Percentiles rank a stretch among this genome's conserved stretches.
Conservation (phyloP, 2,113 vertebrate species). For the Eubucco bourcierii region DNA sequence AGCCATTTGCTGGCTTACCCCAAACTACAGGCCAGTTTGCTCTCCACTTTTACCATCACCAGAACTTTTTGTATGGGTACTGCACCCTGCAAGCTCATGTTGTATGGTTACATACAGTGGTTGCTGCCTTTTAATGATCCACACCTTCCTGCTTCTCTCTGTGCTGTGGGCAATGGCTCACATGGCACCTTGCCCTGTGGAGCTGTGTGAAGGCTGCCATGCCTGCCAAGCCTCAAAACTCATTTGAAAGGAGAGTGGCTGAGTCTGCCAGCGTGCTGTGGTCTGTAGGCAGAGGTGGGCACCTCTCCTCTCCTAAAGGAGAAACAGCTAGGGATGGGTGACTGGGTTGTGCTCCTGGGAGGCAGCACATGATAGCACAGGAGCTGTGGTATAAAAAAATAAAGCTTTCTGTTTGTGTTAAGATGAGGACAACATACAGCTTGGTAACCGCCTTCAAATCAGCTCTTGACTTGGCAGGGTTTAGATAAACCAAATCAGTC, state of each 20-base stretch:
- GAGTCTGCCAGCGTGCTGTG: neutral
- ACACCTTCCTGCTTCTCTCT: neutral
- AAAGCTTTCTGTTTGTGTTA: neutral
- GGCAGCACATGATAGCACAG: neutral
- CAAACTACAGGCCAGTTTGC: neutral
- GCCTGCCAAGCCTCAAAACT: neutral
- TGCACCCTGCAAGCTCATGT: neutral
- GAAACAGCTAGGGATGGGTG: neutral
- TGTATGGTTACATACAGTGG: rapidly evolving
- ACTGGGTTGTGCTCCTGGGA: neutral
- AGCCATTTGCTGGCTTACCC: neutral
- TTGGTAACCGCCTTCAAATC: slow-evolving; percentile 39
- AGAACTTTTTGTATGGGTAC: neutral
- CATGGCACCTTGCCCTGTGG: neutral
- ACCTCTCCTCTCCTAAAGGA: neutral
- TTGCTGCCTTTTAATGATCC: neutral
- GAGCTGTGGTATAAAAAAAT: neutral
- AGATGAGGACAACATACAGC: slow-evolving; percentile 23
- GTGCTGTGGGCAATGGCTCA: neutral
- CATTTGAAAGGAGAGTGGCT: neutral
- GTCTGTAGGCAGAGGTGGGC: neutral
- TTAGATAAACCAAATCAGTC: slow-evolving; percentile 40
- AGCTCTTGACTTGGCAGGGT: slow-evolving; percentile 33
- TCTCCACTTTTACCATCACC: neutral
- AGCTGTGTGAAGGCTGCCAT: neutral